Conservation (phyloP, 1,140 invertebrate genomes). For the Tetramorium simillimum region DNA sequence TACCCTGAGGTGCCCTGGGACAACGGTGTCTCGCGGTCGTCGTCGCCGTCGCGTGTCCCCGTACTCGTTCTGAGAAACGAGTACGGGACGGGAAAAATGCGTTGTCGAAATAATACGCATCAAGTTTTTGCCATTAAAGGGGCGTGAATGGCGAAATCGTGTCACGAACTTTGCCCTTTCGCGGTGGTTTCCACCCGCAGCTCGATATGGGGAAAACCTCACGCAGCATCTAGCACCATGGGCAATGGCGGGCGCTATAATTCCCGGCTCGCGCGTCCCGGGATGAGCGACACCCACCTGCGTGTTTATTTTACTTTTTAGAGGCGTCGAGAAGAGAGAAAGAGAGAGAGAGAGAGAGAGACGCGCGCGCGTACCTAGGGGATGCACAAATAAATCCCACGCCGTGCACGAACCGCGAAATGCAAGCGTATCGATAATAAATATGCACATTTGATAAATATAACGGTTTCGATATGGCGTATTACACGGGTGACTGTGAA, state of each 20-base stretch:
- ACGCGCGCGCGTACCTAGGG: neutral
- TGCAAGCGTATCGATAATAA: conserved; percentile 20
- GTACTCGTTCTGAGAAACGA: neutral
- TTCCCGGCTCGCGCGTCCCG: neutral
- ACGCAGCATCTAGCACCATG: conserved; percentile 35
- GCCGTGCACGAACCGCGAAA: neutral
- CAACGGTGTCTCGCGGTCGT: neutral
- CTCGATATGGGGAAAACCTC: conserved; percentile 54
- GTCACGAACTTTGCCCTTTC: conserved; percentile 75
- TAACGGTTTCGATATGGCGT: neutral
- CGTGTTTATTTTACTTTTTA: conserved; percentile 19
- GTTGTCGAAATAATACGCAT: conserved; percentile 18
- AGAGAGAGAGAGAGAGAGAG: neutral
- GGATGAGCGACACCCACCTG: conserved; percentile 2
- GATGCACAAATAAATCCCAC: conserved; percentile 32
- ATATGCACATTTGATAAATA: conserved; percentile 13
- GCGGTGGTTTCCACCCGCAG: conserved; percentile 28
- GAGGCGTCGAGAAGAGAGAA: neutral
- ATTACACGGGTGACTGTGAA: neutral
- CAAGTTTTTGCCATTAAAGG: conserved; percentile 28
- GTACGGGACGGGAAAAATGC: neutral
- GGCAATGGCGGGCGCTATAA: neutral
- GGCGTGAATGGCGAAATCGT: conserved; percentile 53
- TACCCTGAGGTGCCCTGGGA: neutral
- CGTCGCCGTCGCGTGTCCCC: neutral